Percentiles rank a stretch among this genome's conserved stretches.
These are phyloP conservation scores for Eubucco bourcierii DNA, from an alignment of 2,113 vertebrate genomes.

Conservation along the genomic window DNA sequence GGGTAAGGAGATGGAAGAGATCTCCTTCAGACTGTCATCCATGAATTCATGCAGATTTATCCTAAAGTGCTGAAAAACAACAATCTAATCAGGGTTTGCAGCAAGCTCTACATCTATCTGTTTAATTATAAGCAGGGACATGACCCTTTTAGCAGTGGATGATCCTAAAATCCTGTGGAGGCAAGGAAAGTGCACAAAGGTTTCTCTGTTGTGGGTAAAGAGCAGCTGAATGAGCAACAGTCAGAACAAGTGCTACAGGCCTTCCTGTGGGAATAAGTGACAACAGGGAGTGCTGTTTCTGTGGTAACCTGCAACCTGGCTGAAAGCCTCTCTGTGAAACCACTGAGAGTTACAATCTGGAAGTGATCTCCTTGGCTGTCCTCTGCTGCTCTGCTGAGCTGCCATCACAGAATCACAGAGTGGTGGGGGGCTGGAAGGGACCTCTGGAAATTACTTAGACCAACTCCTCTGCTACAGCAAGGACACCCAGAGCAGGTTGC, in stretches of 20 bases:
- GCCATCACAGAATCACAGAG: not conserved
- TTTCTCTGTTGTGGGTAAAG: not conserved
- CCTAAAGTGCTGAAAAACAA: not conserved
- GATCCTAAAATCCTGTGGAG: not conserved
- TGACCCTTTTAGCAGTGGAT: not conserved
- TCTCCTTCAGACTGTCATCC: not conserved
- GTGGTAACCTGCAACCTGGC: not conserved
- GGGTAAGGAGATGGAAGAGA: not conserved
- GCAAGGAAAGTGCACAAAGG: not conserved
- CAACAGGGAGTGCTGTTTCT: not conserved
- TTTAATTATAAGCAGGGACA: not conserved
- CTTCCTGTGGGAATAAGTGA: not conserved
- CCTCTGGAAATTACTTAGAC: no score
- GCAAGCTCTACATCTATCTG: not conserved
- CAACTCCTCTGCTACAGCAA: no score
- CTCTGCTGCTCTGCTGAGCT: not conserved
- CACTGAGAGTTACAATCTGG: not conserved
- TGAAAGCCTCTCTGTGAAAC: not conserved
- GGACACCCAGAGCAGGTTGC: no score
- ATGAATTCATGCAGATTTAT: not conserved
- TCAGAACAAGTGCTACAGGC: not conserved
- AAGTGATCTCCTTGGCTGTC: not conserved
- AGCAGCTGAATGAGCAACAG: not conserved
- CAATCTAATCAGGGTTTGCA: not conserved
- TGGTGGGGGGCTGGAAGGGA: no score